A percentile compares a stretch with the other conserved stretches of the same genome.
phyloP scores from a whole-genome alignment of 1,140 invertebrate genomes.

The Drosophila rhopaloa region DNA sequence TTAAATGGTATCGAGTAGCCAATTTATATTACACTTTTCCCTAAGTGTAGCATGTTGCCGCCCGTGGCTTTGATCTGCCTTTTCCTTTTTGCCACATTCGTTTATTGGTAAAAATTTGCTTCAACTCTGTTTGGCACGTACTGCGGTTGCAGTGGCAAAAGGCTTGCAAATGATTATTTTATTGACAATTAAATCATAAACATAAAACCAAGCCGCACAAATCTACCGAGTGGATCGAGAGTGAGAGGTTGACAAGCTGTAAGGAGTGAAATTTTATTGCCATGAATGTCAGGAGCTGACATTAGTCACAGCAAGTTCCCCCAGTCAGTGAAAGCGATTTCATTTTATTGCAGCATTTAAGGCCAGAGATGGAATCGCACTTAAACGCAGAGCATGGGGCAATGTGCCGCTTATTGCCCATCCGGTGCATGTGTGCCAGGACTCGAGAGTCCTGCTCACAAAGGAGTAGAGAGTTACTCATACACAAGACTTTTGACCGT shows the following conservation, averaged over 20 bases:
- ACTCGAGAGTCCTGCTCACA: neutral
- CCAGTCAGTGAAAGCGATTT: slow-evolving; percentile 47
- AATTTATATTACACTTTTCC: neutral
- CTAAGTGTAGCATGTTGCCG: slow-evolving; percentile 21
- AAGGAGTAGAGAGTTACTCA: slow-evolving; percentile 19
- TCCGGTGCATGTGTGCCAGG: slow-evolving; percentile 38
- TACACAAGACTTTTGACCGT: neutral
- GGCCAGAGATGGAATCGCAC: slow-evolving; percentile 52
- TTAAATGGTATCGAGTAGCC: no score
- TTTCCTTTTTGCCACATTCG: slow-evolving; percentile 20
- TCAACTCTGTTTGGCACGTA: slow-evolving; percentile 60
- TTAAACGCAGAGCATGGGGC: slow-evolving; percentile 51
- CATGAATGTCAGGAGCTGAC: slow-evolving; percentile 69
- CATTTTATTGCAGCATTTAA: slow-evolving; percentile 69
- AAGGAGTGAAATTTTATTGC: slow-evolving; percentile 71
- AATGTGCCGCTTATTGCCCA: slow-evolving; percentile 53
- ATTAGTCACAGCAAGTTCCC: slow-evolving; percentile 58
- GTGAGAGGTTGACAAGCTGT: slow-evolving; percentile 40
- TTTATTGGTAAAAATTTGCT: slow-evolving; percentile 71
- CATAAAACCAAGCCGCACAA: slow-evolving; percentile 65
- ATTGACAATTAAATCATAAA: slow-evolving; percentile 79
- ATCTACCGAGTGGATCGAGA: slow-evolving; percentile 31
- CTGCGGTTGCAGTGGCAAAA: slow-evolving; percentile 72
- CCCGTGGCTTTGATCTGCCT: slow-evolving; percentile 31
- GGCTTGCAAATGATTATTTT: slow-evolving; percentile 80